These are phyloP conservation scores for Casuarius casuarius DNA, from an alignment of 2,113 vertebrate species.

Conservation along the genomic window DNA sequence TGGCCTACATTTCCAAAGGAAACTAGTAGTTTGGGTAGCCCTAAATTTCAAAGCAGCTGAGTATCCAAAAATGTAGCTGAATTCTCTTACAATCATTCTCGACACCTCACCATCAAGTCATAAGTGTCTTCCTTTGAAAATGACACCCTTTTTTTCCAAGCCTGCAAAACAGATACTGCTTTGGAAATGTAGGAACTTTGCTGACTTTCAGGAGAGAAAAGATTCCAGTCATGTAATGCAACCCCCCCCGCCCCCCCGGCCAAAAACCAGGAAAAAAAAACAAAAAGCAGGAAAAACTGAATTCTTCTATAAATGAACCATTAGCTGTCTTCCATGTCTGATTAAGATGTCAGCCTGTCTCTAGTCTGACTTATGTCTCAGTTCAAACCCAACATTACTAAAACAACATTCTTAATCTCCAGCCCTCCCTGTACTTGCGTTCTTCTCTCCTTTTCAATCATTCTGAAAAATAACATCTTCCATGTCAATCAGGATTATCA, in stretches of 20 bases:
- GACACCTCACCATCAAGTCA: neutral
- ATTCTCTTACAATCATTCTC: neutral
- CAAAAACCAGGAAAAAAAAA: neutral
- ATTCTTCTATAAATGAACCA: neutral
- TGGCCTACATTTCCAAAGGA: neutral
- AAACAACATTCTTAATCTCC: neutral
- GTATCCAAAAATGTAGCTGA: neutral
- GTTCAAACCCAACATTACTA: neutral
- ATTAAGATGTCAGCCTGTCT: neutral
- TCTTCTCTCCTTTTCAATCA: neutral
- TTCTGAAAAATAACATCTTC: neutral
- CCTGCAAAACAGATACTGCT: neutral
- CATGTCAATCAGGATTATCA: neutral
- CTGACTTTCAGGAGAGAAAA: neutral
- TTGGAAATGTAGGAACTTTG: neutral
- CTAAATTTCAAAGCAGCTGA: neutral
- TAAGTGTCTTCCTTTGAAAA: neutral
- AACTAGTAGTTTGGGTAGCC: accelerated
- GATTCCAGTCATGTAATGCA: neutral
- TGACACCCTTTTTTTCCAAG: neutral
- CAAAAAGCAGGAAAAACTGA: too few species aligned
- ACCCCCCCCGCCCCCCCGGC: neutral
- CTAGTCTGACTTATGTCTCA: neutral
- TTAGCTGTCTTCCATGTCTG: neutral
- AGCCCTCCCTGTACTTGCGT: neutral